Evolutionary conservation across 1,140 invertebrate genomes (phyloP).

Genomic region (Scaptomyza hsui): DNA sequence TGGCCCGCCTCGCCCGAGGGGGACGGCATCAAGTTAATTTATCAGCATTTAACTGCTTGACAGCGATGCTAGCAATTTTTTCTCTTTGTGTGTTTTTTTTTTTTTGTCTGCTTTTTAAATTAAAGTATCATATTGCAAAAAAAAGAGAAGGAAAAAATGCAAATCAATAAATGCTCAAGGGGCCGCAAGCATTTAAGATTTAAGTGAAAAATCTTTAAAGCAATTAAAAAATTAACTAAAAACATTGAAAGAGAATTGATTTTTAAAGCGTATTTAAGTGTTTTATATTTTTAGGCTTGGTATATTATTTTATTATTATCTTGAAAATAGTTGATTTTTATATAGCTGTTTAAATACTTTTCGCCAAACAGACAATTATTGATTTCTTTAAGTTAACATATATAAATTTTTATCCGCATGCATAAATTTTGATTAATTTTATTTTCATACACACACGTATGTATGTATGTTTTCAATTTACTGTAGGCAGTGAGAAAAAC

Average conservation of each 20-base stretch:
- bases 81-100: not conserved
- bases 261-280: too few relatives aligned
- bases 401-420: not conserved
- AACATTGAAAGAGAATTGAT: too few relatives aligned
- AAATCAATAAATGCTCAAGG: constrained; percentile 11
- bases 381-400: constrained; percentile 33
- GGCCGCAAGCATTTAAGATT: not conserved
- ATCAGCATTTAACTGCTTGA: constrained; percentile 79
- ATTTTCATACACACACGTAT: constrained; percentile 30
- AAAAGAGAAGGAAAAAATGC: constrained; percentile 4
- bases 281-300: too few relatives aligned
- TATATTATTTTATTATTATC: too few relatives aligned
- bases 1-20: constrained; percentile 2
- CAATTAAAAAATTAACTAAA: too few relatives aligned
- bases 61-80: constrained; percentile 41
- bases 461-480: constrained; percentile 62
- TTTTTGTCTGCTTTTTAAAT: constrained; percentile 32
- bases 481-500: constrained; percentile 43
- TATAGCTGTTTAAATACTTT: not conserved
- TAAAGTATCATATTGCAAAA: constrained; percentile 49
- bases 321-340: too few relatives aligned
- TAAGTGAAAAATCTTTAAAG: constrained; percentile 1
- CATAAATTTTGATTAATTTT: not conserved
- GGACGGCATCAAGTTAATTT: constrained; percentile 71
- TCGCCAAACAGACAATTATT: constrained; percentile 17